phyloP scores from a whole-genome alignment of 2,113 vertebrate genomes.

The Mohoua ochrocephala region DNA sequence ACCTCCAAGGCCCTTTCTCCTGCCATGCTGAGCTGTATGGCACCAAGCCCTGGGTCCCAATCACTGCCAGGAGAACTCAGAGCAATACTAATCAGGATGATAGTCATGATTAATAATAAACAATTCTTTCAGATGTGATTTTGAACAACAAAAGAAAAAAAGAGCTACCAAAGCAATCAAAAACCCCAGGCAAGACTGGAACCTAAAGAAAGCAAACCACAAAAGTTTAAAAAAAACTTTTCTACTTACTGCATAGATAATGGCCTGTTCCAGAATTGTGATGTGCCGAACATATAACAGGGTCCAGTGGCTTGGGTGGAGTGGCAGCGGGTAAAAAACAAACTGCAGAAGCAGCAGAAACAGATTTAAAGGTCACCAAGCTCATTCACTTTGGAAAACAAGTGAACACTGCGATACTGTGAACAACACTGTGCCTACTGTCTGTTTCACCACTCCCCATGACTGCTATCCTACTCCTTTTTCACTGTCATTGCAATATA shows the following conservation, averaged over 20 bases:
- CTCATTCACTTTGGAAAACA: constrained; percentile 40
- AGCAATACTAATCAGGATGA: neutral
- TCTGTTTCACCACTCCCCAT: constrained; percentile 1
- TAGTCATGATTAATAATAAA: neutral
- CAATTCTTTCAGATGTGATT: neutral
- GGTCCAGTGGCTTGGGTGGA: neutral
- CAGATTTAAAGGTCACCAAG: constrained; percentile 40
- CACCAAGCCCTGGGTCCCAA: neutral
- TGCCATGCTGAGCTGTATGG: neutral
- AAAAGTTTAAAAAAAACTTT: neutral
- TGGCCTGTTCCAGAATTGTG: neutral
- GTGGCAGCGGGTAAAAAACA: neutral
- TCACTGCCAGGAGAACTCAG: neutral
- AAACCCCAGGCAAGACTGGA: neutral
- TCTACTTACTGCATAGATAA: constrained; percentile 11
- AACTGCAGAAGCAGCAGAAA: constrained; percentile 47
- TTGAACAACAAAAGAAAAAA: neutral
- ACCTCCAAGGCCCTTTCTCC: neutral
- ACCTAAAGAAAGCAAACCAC: neutral
- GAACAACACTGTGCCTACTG: constrained; percentile 35
- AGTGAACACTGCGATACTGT: neutral
- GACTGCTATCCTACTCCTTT: neutral
- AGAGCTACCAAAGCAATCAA: neutral
- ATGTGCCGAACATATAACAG: neutral
- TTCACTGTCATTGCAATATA: neutral